Conservation (phyloP, 2,888 invertebrate species). For the Xanthia togata region DNA sequence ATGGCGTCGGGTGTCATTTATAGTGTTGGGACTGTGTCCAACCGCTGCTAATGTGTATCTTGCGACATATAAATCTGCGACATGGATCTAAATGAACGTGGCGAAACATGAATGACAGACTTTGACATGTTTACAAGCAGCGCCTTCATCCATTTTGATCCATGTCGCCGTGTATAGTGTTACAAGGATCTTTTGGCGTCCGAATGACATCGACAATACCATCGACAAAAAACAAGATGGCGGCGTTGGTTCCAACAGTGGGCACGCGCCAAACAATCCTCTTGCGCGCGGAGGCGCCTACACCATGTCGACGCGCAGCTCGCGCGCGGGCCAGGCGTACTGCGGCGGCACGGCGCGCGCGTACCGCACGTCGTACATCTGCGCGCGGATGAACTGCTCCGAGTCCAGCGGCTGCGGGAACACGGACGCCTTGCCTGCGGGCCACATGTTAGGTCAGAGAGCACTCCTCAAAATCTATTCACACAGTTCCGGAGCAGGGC, state of each 20-base stretch:
- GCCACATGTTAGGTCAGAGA: background rate
- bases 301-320: constrained; percentile 75
- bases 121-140: constrained; percentile 1
- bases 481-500: background rate
- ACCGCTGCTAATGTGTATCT: constrained; percentile 15
- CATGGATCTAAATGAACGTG: constrained; percentile 10
- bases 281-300: constrained; percentile 64
- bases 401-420: constrained; percentile 94
- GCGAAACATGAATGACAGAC: background rate
- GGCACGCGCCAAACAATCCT: background rate
- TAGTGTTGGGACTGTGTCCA: constrained; percentile 8
- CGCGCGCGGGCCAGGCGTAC: constrained; percentile 87
- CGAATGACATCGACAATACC: background rate
- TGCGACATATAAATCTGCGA: constrained; percentile 9
- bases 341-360: constrained; percentile 92
- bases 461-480: background rate
- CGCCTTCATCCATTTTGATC: constrained; percentile 4
- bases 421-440: constrained; percentile 94
- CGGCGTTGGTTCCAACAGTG: background rate
- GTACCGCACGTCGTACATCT: constrained; percentile 95
- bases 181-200: background rate
- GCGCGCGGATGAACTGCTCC: constrained; percentile 93
- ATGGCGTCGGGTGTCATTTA: constrained; percentile 1
- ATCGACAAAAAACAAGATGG: background rate
- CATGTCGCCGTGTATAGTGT: constrained; percentile 4